Conservation (phyloP, 2,888 invertebrate genomes). For the Drosophila multiciliata region DNA sequence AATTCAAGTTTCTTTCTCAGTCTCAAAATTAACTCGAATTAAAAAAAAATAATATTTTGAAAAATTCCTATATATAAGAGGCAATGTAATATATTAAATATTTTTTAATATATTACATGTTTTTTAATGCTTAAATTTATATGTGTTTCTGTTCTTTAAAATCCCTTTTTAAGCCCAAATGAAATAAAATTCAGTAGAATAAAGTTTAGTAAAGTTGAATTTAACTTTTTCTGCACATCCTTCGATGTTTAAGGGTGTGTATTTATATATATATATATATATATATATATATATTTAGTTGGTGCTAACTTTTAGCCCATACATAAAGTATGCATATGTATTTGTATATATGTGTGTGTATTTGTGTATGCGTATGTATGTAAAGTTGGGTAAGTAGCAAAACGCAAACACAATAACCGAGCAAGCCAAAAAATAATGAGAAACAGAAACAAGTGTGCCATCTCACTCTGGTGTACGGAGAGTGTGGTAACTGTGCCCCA, state of each 20-base stretch:
- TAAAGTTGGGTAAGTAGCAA: conserved; percentile 1
- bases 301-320: background rate
- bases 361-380: background rate
- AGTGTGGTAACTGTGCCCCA: background rate
- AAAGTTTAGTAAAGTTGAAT: background rate
- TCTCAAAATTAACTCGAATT: background rate
- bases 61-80: background rate
- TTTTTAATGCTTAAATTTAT: background rate
- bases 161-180: background rate
- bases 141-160: background rate
- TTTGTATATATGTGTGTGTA: background rate
- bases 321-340: background rate
- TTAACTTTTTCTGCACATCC: background rate
- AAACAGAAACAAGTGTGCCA: conserved; percentile 2
- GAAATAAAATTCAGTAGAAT: background rate
- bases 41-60: background rate
- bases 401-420: conserved; percentile 2
- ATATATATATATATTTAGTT: background rate
- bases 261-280: background rate
- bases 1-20: background rate
- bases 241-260: background rate
- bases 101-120: background rate
- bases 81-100: background rate
- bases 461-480: conserved; percentile 4
- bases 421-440: conserved; percentile 9